These are phyloP conservation scores for Drosophila murphyi DNA, from an alignment of 1,140 invertebrate genomes.

Conservation along the genomic window DNA sequence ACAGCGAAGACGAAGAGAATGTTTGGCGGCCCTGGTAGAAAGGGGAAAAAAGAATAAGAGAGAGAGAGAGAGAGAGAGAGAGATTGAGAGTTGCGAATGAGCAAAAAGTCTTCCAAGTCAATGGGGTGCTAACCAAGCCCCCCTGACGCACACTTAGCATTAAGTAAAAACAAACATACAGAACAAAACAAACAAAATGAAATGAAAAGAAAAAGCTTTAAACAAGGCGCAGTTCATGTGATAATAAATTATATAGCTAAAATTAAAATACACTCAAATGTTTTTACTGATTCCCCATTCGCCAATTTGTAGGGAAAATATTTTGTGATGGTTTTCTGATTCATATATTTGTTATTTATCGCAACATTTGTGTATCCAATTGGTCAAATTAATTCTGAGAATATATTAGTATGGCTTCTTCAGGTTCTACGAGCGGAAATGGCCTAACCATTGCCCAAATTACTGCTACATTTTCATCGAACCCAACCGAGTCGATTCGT, in stretches of 20 bases:
- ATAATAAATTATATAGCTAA: constrained; percentile 74
- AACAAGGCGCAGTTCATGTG: constrained; percentile 69
- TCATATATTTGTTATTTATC: background rate
- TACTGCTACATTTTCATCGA: constrained; percentile 30
- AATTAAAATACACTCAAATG: constrained; percentile 49
- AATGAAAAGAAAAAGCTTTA: constrained; percentile 60
- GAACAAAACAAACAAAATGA: constrained; percentile 17
- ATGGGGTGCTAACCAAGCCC: constrained; percentile 24
- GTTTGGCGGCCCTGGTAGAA: constrained; percentile 89
- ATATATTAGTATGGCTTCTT: background rate
- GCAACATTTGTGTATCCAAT: constrained; percentile 25
- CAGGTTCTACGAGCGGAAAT: constrained; percentile 44
- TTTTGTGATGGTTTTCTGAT: background rate
- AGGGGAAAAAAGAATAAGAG: background rate
- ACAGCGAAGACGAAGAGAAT: constrained; percentile 85
- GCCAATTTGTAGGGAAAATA: background rate
- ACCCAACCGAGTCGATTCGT: constrained; percentile 20
- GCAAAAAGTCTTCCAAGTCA: constrained; percentile 66
- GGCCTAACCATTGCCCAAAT: constrained; percentile 16
- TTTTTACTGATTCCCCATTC: constrained; percentile 28
- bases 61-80: constrained; percentile 16
- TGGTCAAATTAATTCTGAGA: constrained; percentile 22
- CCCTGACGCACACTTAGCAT: constrained; percentile 43
- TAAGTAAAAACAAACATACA: constrained; percentile 35
- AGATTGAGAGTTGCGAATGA: constrained; percentile 18